Evolutionary conservation across 2,113 vertebrate genomes (phyloP).

Genomic region (Falcunculus frontatus): DNA sequence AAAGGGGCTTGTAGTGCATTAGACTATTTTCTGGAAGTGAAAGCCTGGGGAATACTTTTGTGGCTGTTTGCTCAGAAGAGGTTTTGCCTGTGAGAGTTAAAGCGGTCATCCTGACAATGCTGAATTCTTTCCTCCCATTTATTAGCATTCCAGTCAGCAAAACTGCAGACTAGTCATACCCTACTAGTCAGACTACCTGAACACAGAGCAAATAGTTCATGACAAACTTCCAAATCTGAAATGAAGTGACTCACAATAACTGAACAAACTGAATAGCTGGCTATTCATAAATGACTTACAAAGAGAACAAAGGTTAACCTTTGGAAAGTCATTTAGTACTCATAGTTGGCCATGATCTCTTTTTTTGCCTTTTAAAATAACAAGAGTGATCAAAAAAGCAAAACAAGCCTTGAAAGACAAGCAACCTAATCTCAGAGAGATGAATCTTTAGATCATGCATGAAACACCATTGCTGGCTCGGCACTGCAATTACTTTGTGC

Average conservation of each 20-base stretch:
- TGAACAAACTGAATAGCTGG: slow-evolving; percentile 20
- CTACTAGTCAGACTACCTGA: slow-evolving; percentile 36
- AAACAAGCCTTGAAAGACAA: slow-evolving; percentile 36
- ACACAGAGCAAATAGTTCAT: slow-evolving; percentile 18
- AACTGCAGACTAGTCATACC: slow-evolving; percentile 15
- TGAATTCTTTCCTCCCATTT: slow-evolving; percentile 30
- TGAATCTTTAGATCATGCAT: neutral
- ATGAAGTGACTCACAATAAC: slow-evolving; percentile 36
- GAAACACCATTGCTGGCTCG: neutral
- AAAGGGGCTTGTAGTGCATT: neutral
- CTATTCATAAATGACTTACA: slow-evolving; percentile 26
- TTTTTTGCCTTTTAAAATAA: slow-evolving; percentile 6
- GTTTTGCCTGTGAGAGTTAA: neutral
- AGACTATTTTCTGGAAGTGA: neutral
- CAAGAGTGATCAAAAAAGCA: slow-evolving; percentile 10
- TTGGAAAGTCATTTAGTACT: slow-evolving; percentile 10
- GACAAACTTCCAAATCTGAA: slow-evolving; percentile 35
- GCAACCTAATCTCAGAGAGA: neutral
- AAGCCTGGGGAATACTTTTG: neutral
- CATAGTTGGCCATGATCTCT: neutral
- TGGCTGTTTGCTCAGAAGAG: neutral
- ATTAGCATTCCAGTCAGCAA: slow-evolving; percentile 47
- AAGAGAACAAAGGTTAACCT: slow-evolving; percentile 12
- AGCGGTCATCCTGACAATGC: neutral
- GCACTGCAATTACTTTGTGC: neutral